Evolutionary conservation across 2,888 invertebrate species (phyloP).

Genomic region (Megalurothrips usitatus): DNA sequence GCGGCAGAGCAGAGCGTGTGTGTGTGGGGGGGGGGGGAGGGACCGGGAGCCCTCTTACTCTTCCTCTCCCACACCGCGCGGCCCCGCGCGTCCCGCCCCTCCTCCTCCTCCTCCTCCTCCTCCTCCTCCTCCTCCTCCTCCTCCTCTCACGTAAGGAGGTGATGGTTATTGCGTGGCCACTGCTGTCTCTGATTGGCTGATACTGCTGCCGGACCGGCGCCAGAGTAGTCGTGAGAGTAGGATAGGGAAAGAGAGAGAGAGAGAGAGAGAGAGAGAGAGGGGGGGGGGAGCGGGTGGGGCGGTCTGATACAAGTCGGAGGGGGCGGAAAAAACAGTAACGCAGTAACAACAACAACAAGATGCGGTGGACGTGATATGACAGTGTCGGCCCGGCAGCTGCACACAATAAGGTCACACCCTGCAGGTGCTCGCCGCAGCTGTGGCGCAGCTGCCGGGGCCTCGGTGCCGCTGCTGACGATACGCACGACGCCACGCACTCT

Average conservation of each 20-base stretch:
- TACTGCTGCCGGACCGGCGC: background rate
- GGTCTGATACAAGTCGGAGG: background rate
- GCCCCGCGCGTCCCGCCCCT: background rate
- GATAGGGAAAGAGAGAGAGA: background rate
- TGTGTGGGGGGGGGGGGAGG: too few relatives aligned
- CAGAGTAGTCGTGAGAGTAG: background rate
- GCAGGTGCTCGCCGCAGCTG: background rate
- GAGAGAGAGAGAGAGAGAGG: background rate
- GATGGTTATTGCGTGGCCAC: constrained; percentile 2
- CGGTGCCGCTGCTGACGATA: too few relatives aligned
- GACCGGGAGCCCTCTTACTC: too few relatives aligned
- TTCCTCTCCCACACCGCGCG: background rate
- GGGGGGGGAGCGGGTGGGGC: background rate
- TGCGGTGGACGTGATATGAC: background rate
- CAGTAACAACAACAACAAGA: background rate
- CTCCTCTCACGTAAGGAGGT: background rate
- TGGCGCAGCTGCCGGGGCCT: background rate
- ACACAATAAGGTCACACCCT: background rate
- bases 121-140: background rate
- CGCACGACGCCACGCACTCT: background rate
- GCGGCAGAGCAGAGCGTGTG: too few relatives aligned
- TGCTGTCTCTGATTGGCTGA: background rate
- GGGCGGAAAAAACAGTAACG: background rate
- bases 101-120: background rate
- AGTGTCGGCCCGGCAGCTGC: too few relatives aligned